These are phyloP conservation scores for Acronicta alni DNA, from an alignment of 2,888 invertebrate genomes.

Conservation along the genomic window DNA sequence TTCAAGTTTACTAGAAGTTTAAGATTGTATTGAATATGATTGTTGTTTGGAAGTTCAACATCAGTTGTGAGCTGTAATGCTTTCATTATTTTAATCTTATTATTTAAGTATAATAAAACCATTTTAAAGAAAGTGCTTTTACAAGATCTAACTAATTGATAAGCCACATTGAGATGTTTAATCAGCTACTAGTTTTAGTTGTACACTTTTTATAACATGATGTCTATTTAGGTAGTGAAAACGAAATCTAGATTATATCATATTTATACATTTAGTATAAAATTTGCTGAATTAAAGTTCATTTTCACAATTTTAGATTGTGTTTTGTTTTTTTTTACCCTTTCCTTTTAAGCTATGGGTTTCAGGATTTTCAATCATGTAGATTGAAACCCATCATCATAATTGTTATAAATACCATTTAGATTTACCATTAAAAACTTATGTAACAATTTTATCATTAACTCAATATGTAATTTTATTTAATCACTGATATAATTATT, in stretches of 20 bases:
- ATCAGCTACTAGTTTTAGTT: slow-evolving; percentile 89
- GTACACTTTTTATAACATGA: slow-evolving; percentile 90
- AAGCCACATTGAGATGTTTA: slow-evolving; percentile 89
- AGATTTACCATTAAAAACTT: too few relatives aligned
- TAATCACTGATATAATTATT: too few relatives aligned
- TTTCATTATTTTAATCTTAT: slow-evolving; percentile 87
- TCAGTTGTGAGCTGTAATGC: slow-evolving; percentile 86
- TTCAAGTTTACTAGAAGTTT: slow-evolving; percentile 89
- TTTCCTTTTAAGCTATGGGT: slow-evolving; percentile 11
- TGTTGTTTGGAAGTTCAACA: slow-evolving; percentile 85
- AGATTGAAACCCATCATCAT: neutral
- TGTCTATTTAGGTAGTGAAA: slow-evolving; percentile 89
- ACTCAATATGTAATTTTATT: too few relatives aligned
- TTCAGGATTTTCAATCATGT: slow-evolving; percentile 2
- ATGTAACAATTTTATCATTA: too few relatives aligned
- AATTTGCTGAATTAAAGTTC: slow-evolving; percentile 89
- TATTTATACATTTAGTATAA: slow-evolving; percentile 90
- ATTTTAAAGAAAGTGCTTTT: slow-evolving; percentile 88
- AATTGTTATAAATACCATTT: too few relatives aligned
- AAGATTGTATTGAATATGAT: slow-evolving; percentile 87
- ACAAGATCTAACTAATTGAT: slow-evolving; percentile 88
- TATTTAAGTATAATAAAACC: slow-evolving; percentile 88
- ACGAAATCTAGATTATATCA: slow-evolving; percentile 89
- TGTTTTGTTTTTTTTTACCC: slow-evolving; percentile 69
- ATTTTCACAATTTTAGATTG: slow-evolving; percentile 88